Evolutionary conservation across 2,113 vertebrate genomes (phyloP).

Genomic region (Sebastes fasciatus): DNA sequence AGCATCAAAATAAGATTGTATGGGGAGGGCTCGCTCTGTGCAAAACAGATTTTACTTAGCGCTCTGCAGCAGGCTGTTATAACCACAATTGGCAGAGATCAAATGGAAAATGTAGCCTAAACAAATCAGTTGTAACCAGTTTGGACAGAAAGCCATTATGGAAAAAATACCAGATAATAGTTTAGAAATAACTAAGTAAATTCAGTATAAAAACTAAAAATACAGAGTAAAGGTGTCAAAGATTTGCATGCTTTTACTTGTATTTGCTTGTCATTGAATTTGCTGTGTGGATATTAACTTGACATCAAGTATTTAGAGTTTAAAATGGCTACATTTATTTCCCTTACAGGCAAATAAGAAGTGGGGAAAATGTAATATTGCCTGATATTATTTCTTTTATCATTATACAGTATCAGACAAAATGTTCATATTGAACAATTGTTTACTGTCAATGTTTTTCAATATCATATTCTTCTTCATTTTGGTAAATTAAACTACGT

Average conservation of each 20-base stretch:
- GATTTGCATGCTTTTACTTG: neutral
- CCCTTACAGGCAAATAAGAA: neutral
- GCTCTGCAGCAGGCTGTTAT: slow-evolving; percentile 27
- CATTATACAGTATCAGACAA: neutral
- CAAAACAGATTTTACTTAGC: slow-evolving; percentile 37
- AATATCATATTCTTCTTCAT: neutral
- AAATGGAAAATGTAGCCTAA: slow-evolving; percentile 32
- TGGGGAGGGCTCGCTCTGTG: neutral
- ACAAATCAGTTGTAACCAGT: slow-evolving; percentile 23
- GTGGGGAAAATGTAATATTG: neutral
- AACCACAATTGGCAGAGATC: slow-evolving; percentile 25
- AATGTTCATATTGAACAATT: neutral
- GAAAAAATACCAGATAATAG: slow-evolving; percentile 2
- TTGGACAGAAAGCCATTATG: slow-evolving; percentile 24
- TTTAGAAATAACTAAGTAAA: neutral
- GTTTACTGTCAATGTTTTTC: neutral
- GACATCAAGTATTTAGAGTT: neutral
- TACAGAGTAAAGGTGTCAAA: neutral
- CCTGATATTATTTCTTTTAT: neutral
- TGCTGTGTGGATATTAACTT: neutral
- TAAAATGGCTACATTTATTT: neutral
- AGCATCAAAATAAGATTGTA: slow-evolving; percentile 29
- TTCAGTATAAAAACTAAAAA: neutral
- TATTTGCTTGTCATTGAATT: neutral
- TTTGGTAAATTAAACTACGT: neutral